A percentile compares a stretch with the other conserved stretches of the same genome.
Evolutionary conservation across 2,797 vertebrate genomes (phyloP).

Genomic region (Syngnathus rostellatus): DNA sequence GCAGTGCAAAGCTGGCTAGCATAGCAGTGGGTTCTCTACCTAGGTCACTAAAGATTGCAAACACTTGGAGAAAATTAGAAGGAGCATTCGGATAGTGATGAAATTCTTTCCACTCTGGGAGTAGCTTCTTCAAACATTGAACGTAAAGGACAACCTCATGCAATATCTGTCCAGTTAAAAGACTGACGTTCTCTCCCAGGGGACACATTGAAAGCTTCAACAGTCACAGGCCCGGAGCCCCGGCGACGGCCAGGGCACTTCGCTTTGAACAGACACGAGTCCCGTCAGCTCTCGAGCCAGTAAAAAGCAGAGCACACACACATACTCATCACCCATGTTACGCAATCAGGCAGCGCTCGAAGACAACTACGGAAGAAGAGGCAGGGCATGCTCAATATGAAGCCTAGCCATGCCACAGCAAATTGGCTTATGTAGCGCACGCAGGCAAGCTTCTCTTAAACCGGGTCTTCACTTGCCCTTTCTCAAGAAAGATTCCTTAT

Average conservation of each 20-base stretch:
- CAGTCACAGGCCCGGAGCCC: constrained; percentile 33
- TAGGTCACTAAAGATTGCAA: constrained; percentile 49
- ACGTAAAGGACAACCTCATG: constrained; percentile 27
- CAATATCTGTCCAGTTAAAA: constrained; percentile 27
- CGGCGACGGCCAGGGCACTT: constrained; percentile 30
- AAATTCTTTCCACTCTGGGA: neutral
- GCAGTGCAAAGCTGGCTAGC: constrained; percentile 52
- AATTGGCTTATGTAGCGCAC: constrained; percentile 66
- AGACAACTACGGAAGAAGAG: constrained; percentile 55
- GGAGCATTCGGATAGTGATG: constrained; percentile 26
- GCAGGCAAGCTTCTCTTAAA: constrained; percentile 54
- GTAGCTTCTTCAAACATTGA: neutral
- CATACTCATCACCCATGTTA: constrained; percentile 62
- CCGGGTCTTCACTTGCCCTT: constrained; percentile 54
- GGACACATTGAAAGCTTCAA: constrained; percentile 35
- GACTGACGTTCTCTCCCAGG: constrained; percentile 19
- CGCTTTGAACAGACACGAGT: constrained; percentile 46
- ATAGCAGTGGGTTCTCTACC: constrained; percentile 51
- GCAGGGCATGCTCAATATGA: constrained; percentile 64
- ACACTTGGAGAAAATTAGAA: constrained; percentile 43
- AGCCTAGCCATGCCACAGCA: constrained; percentile 56
- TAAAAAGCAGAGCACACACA: constrained; percentile 55
- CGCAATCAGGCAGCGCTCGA: constrained; percentile 62
- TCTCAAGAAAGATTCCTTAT: constrained; percentile 49
- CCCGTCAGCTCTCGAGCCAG: constrained; percentile 52